Evolutionary conservation across 2,797 vertebrate species (phyloP).

Genomic region (Podarcis lilfordi): DNA sequence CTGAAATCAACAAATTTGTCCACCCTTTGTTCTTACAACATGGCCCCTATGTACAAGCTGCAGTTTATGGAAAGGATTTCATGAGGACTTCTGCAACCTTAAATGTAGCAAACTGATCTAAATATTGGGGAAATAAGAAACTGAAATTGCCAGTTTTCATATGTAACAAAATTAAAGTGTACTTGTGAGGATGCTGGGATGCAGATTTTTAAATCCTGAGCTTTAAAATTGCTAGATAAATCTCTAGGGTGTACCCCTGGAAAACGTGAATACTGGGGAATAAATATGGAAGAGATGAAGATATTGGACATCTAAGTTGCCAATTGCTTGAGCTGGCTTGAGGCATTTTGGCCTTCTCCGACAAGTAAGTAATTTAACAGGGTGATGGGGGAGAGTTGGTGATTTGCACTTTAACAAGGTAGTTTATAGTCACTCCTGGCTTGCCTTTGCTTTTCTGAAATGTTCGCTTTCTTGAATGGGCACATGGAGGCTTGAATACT

Average conservation of each 20-base stretch:
- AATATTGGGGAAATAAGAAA: too few species aligned
- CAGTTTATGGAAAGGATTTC: too few species aligned
- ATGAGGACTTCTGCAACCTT: too few species aligned
- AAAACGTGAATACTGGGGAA: background rate
- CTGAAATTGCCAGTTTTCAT: too few species aligned
- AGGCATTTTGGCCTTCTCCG: background rate
- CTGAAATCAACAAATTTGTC: too few species aligned
- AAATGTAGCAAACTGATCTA: too few species aligned
- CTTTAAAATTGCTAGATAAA: background rate
- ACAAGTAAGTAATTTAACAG: background rate
- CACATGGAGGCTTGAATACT: slow-evolving; percentile 39
- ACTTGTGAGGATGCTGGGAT: background rate
- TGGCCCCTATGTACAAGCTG: too few species aligned
- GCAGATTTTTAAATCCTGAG: background rate
- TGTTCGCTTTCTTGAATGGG: slow-evolving; percentile 55
- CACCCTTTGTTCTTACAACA: too few species aligned
- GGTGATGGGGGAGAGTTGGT: background rate
- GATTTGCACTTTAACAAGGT: slow-evolving; percentile 17
- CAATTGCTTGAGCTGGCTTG: background rate
- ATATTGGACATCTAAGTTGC: background rate
- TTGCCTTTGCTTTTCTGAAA: slow-evolving; percentile 32
- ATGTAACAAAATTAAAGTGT: too few species aligned
- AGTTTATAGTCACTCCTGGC: slow-evolving; percentile 21
- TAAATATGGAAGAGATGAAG: background rate
- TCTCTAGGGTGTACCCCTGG: background rate